Conservation (phyloP, 2,888 invertebrate species). For the Macrosiphum euphorbiae region DNA sequence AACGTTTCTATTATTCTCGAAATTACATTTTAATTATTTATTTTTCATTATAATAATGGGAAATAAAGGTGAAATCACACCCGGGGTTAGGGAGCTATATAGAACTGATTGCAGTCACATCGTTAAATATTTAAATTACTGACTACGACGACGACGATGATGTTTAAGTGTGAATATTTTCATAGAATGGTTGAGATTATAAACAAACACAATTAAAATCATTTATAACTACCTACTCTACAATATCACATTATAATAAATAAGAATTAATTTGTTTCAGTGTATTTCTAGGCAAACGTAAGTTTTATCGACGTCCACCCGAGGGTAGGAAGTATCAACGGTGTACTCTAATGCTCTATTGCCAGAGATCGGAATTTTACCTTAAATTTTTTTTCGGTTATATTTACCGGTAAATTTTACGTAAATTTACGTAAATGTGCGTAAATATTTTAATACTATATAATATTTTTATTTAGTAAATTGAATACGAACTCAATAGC, state of each 20-base stretch:
- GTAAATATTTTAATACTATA: too few relatives aligned
- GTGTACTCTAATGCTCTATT: too few relatives aligned
- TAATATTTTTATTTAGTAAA: too few relatives aligned
- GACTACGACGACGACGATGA: neutral
- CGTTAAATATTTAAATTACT: constrained; percentile 56
- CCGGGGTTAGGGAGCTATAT: neutral
- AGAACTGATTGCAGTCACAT: neutral
- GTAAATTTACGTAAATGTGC: too few relatives aligned
- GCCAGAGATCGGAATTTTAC: too few relatives aligned
- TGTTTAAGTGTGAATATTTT: constrained; percentile 37
- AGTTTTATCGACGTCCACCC: neutral
- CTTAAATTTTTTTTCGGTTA: too few relatives aligned
- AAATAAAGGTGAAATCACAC: constrained; percentile 30
- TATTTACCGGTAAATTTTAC: too few relatives aligned
- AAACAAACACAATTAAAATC: constrained; percentile 48
- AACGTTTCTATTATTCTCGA: constrained; percentile 38
- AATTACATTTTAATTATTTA: constrained; percentile 54
- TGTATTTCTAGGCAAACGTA: neutral
- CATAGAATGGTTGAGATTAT: neutral
- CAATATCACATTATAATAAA: neutral
- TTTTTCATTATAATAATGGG: constrained; percentile 32
- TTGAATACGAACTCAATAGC: too few relatives aligned
- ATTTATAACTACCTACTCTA: constrained; percentile 13
- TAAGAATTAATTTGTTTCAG: neutral
- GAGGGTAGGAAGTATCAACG: neutral